Evolutionary conservation across 2,113 vertebrate genomes (phyloP).

Genomic region (Corythoichthys haematopterus): DNA sequence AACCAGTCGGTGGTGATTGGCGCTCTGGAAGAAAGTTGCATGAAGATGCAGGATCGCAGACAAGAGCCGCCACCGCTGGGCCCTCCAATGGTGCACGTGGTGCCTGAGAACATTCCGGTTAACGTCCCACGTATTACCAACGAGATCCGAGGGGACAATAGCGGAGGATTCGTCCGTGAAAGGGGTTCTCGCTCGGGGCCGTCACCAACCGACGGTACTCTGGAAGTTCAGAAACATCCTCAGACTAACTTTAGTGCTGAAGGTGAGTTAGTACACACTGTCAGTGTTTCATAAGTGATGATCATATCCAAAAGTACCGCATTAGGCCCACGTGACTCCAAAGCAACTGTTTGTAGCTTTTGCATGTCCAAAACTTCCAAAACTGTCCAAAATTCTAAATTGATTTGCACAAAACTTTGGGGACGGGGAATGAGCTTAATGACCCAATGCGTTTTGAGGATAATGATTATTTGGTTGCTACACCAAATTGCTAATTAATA

Average conservation of each 20-base stretch:
- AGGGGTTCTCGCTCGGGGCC: conserved; percentile 74
- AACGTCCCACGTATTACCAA: conserved; percentile 83
- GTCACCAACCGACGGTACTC: conserved; percentile 66
- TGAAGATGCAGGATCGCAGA: conserved; percentile 80
- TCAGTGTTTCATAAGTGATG: neutral
- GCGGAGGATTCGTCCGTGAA: conserved; percentile 71
- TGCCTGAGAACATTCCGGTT: conserved; percentile 89
- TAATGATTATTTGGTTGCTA: too few relatives aligned
- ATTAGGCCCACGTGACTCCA: too few relatives aligned
- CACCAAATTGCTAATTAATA: too few relatives aligned
- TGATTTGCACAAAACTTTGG: too few relatives aligned
- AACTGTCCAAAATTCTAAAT: too few relatives aligned
- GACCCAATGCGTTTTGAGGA: too few relatives aligned
- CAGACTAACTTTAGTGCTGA: conserved; percentile 83
- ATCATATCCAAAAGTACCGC: too few relatives aligned
- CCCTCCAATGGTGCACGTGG: conserved; percentile 91
- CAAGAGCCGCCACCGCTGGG: conserved; percentile 70
- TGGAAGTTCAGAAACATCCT: conserved; percentile 74
- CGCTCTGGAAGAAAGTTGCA: conserved; percentile 85
- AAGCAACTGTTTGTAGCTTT: too few relatives aligned
- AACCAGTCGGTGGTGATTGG: conserved; percentile 91
- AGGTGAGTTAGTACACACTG: conserved; percentile 70
- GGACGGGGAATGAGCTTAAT: too few relatives aligned
- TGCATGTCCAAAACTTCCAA: too few relatives aligned
- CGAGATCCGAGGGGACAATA: conserved; percentile 87